A percentile compares a stretch with the other conserved stretches of the same genome.
Evolutionary conservation across 1,140 invertebrate genomes (phyloP).

Genomic region (Drosophila aff.): DNA sequence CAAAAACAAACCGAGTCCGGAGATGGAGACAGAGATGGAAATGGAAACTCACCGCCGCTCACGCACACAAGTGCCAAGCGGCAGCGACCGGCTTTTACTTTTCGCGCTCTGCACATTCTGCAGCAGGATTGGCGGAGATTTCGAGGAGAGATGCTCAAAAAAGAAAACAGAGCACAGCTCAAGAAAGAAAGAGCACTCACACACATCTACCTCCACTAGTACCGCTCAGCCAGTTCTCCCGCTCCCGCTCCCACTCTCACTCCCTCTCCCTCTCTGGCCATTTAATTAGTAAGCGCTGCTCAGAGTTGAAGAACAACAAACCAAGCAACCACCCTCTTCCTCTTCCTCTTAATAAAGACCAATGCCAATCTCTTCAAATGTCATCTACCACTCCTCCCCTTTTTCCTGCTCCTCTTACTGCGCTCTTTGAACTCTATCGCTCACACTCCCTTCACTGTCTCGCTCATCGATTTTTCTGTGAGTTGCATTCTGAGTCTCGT

Average conservation of each 20-base stretch:
- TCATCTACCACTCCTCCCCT: slow-evolving; percentile 19
- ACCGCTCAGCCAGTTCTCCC: slow-evolving; percentile 26
- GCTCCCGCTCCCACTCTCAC: slow-evolving; percentile 35
- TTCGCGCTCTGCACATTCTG: slow-evolving; percentile 73
- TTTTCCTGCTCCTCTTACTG: slow-evolving; percentile 11
- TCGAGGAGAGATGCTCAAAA: slow-evolving; percentile 48
- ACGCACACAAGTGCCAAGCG: slow-evolving; percentile 42
- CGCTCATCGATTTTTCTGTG: slow-evolving; percentile 58
- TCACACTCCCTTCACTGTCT: slow-evolving; percentile 35
- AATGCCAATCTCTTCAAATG: slow-evolving; percentile 58
- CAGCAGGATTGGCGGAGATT: slow-evolving; percentile 72
- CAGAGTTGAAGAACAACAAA: slow-evolving; percentile 47
- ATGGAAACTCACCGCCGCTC: slow-evolving; percentile 27
- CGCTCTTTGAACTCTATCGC: slow-evolving; percentile 66
- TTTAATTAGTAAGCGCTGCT: slow-evolving; percentile 70
- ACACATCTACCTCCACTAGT: slow-evolving; percentile 28
- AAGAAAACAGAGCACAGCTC: slow-evolving; percentile 39
- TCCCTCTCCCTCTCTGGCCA: slow-evolving; percentile 41
- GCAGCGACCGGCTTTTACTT: slow-evolving; percentile 73
- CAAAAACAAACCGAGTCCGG: slow-evolving; percentile 25
- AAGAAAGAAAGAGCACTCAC: slow-evolving; percentile 66
- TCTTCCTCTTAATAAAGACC: slow-evolving; percentile 20
- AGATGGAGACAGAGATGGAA: slow-evolving; percentile 36
- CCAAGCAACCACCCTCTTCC: slow-evolving; percentile 19
- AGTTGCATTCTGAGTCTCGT: slow-evolving; percentile 40